phyloP scores from a whole-genome alignment of 2,888 invertebrate species.

The Agrochola circellaris region DNA sequence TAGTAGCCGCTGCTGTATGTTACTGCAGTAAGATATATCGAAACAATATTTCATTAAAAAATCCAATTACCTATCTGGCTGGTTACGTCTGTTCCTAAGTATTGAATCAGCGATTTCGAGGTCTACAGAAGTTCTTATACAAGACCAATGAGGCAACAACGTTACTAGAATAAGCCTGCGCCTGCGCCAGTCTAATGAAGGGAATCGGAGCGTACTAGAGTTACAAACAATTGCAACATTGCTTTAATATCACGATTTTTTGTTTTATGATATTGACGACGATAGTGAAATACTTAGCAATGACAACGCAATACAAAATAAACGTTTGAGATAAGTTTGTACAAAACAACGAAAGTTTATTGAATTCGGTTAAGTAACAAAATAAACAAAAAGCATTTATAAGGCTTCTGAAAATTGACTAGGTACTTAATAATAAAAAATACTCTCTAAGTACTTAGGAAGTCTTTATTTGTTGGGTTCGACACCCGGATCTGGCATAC shows the following conservation, averaged over 20 bases:
- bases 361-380: constrained; percentile 4
- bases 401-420: neutral
- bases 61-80: too few species aligned
- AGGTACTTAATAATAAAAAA: too few species aligned
- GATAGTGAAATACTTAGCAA: constrained; percentile 40
- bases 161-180: constrained; percentile 26
- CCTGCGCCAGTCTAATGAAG: constrained; percentile 57
- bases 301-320: constrained; percentile 21
- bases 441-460: too few species aligned
- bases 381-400: constrained; percentile 7
- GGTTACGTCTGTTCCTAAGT: neutral
- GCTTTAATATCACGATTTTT: constrained; percentile 46
- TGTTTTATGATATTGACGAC: constrained; percentile 28
- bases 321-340: constrained; percentile 17
- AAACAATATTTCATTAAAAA: neutral
- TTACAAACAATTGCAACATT: constrained; percentile 48
- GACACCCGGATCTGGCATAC: too few species aligned
- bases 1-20: neutral
- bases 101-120: constrained; percentile 9
- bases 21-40: neutral
- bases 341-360: neutral
- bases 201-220: constrained; percentile 54
- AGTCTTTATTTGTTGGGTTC: too few species aligned
- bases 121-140: constrained; percentile 44
- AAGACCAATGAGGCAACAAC: constrained; percentile 50